Evolutionary conservation across 2,113 vertebrate species (phyloP), one percentile per base, ranked within the genome.

Genomic region (Arenaria interpres): DNA sequence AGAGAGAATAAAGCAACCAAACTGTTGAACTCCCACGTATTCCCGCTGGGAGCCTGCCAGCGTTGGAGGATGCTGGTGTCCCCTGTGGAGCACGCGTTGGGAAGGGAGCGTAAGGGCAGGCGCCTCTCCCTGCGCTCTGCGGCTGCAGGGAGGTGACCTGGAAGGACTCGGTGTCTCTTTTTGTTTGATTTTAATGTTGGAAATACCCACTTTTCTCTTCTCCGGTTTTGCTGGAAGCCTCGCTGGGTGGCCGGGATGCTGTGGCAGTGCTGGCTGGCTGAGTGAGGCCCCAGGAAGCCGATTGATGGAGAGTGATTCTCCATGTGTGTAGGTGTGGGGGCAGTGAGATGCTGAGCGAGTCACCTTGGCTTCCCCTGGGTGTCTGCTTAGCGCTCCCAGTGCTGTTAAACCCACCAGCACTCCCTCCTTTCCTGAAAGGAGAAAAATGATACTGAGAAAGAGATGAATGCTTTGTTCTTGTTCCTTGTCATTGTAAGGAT

Each of bases 101-200:
- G 30, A 59, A 51, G 72, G 48, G 35, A 53, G 14, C 6, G 2
- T 3, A 3, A 25, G 28, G 37, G 33, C 4, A 4, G n/a, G 75
- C 6, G 1, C 23, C 33, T 53, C 46, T 27, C 18, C 39, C 57
- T 32, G 15, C 2, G 0, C 28, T 15, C 17, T 1, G 4, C 8
- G 3, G 19, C 33, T 51, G 37, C 2, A 7, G 64, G 51, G 39
- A 64, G 57, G 22, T n/a, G 54, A 39, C 68, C 57, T 41, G 51
- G 23, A 37, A 80, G 64, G n/a, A 23, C 32, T 27, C 14, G 0
- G 1, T 4, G 2, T 17, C 3, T 2, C 32, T 53, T 41, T 66
- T n/a, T 23, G 19, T 21, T 27, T 4, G 32, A 3, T n/a, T 63
- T 32, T 7, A 4, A 4, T 13, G 4, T 7, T n/a, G 60, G 64